Base-by-base conservation (phyloP, 2,113 vertebrate genomes). In the Heterochromis multidens region DNA sequence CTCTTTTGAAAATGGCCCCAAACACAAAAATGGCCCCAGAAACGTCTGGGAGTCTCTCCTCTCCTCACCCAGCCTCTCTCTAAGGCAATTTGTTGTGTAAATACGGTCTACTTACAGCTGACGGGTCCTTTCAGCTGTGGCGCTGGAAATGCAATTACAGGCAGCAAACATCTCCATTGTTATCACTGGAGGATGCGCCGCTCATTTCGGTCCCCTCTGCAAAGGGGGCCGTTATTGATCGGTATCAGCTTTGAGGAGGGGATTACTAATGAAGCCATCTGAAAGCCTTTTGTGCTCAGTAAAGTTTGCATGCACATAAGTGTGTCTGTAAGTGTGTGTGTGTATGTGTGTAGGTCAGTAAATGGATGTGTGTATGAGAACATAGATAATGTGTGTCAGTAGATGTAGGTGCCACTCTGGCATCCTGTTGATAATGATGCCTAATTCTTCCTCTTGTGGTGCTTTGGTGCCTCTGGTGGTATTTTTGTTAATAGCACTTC, bases 131-230 rank as follows among this genome's bases (percentile, higher is more conserved):
- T 94, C 90, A 81, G 94, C 94, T 90, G 92, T 89, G 85, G 89
- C 72, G 70, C 93, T 93, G 95, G 91, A 95, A 95, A 95, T 94
- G 92, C 95, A 96, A 96, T 96, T 96, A 96, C 90, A 93, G 90
- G 91, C 94, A 88, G 95, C 95, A 96, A 95, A 96, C 95, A 95
- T 94, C 93, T 95, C 94, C 93, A 93, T 94, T 94, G 95, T 95
- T 95, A 92, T 95, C 93, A 93, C 94, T 94, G 91, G 93, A 92
- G 89, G 92, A 93, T 90, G 81, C 82, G 31, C 92, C 85, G 87
- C 89, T 94, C 79, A 93, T 95, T 94, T 93, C 49, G 87, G 92
- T 88, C 91, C 89, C 91, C 88, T 88, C 85, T 86, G 88, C 81
- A 81, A 78, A 6, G 90, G 79, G 81, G 89, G 82, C 79, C 77